Conservation (phyloP, 2,113 vertebrate genomes). For the Dolichotis patagonum region DNA sequence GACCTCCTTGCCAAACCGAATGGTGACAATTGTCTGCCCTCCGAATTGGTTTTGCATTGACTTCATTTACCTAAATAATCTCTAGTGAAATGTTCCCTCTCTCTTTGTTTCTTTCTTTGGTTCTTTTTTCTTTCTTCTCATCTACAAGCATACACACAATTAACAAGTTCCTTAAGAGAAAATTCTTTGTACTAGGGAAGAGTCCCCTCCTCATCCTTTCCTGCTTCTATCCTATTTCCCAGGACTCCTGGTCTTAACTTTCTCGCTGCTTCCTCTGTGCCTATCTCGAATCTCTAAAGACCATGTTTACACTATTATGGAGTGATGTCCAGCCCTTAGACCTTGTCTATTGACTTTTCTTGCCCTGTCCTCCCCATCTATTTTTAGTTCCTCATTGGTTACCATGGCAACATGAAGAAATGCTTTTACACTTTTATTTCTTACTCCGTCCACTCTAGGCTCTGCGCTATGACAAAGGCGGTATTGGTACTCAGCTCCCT, state of each 20-base stretch:
- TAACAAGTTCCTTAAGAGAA: neutral
- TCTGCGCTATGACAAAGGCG: neutral
- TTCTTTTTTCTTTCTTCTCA: neutral
- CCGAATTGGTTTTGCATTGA: neutral
- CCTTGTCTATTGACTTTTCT: neutral
- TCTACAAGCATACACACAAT: neutral
- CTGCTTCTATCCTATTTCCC: neutral
- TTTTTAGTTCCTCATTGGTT: constrained; percentile 62
- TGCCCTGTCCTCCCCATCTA: neutral
- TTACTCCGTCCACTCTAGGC: neutral
- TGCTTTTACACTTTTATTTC: neutral
- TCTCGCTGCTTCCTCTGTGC: neutral
- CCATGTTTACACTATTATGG: neutral
- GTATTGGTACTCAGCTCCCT: rapidly evolving
- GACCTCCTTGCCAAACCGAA: neutral
- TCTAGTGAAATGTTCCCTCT: neutral
- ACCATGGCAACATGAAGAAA: constrained; percentile 69
- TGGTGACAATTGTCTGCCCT: rapidly evolving
- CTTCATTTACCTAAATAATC: neutral
- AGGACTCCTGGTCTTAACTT: neutral
- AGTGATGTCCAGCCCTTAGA: neutral
- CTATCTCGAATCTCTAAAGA: neutral
- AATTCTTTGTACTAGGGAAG: neutral
- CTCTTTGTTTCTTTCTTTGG: neutral
- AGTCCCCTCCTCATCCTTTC: neutral